Percentiles rank a stretch among this genome's conserved stretches.
Evolutionary conservation across 2,113 vertebrate genomes (phyloP).

Genomic region (Nothoprocta perdicaria): DNA sequence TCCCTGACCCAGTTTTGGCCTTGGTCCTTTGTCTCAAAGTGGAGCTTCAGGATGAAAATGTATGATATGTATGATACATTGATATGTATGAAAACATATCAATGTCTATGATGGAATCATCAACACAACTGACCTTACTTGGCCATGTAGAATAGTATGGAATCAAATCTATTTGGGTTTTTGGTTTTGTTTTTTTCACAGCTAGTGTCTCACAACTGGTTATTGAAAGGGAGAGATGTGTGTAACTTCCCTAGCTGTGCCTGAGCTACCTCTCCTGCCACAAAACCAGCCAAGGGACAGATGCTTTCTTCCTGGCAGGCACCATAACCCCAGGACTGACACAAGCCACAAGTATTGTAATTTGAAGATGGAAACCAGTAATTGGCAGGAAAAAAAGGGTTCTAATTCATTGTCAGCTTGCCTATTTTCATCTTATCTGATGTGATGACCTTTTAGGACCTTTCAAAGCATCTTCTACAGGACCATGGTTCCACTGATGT

Average conservation of each 20-base stretch:
- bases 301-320: not conserved
- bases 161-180: not conserved
- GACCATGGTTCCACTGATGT: not conserved
- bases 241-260: not conserved
- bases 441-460: not conserved
- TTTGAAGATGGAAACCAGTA: not conserved
- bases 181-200: not conserved
- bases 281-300: not conserved
- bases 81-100: not conserved
- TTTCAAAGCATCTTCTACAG: not conserved
- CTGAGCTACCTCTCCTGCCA: not conserved
- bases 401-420: not conserved
- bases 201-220: not conserved
- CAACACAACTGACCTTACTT: not conserved
- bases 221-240: accelerated
- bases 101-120: not conserved
- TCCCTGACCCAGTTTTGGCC: not conserved
- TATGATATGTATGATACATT: too few relatives aligned
- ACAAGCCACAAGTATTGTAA: not conserved
- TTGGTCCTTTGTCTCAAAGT: not conserved
- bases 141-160: not conserved
- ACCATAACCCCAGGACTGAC: not conserved
- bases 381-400: not conserved
- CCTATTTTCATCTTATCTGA: not conserved
- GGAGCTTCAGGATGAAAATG: not conserved